Conservation (phyloP, 2,113 vertebrate species). For the Ailuropoda melanoleuca region DNA sequence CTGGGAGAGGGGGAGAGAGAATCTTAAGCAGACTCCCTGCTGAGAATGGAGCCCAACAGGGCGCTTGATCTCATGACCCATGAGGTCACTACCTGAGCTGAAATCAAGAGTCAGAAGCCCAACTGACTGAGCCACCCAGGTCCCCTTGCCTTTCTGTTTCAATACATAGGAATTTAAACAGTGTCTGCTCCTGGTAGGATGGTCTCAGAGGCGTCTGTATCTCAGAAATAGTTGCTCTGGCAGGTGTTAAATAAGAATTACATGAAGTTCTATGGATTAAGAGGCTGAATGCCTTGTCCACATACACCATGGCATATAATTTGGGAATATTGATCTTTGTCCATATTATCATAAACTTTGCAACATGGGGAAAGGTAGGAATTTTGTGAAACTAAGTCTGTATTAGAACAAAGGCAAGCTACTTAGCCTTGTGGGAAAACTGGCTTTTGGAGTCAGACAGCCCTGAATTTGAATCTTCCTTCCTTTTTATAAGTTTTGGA, state of each 20-base stretch:
- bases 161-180: not conserved
- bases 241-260: not conserved
- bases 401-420: conserved; percentile 19
- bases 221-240: not conserved
- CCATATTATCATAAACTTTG: not conserved
- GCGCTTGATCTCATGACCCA: not conserved
- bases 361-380: not conserved
- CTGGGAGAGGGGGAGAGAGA: not conserved
- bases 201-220: not conserved
- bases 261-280: not conserved
- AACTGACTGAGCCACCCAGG: not conserved
- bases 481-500: not conserved
- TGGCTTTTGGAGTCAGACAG: not conserved
- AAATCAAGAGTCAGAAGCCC: not conserved
- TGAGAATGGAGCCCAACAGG: not conserved
- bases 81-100: not conserved
- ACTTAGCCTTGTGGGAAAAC: not conserved
- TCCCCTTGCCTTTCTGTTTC: not conserved
- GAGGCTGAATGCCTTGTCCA: not conserved
- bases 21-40: not conserved
- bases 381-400: conserved; percentile 5
- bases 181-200: not conserved
- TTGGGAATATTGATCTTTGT: not conserved
- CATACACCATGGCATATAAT: not conserved
- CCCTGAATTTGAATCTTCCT: not conserved